These are phyloP conservation scores for Zaprionus taronus DNA, from an alignment of 1,140 invertebrate species.

Conservation along the genomic window DNA sequence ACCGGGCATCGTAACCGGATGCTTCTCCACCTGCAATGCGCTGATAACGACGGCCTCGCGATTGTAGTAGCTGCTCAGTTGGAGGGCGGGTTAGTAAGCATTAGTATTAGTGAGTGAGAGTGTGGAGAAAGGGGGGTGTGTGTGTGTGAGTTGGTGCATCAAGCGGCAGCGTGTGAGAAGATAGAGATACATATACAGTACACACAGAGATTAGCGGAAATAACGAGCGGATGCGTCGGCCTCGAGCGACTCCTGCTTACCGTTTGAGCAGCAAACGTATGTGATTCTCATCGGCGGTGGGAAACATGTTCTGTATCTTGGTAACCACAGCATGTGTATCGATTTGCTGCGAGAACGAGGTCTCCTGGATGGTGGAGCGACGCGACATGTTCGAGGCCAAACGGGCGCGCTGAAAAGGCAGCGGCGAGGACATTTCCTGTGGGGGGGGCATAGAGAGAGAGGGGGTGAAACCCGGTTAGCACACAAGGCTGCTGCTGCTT, in stretches of 20 bases:
- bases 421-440: conserved; percentile 81
- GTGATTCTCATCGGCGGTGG: conserved; percentile 94
- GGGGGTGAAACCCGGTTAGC: background rate
- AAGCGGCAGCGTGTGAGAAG: conserved; percentile 72
- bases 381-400: conserved; percentile 84
- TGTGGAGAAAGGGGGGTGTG: conserved; percentile 20
- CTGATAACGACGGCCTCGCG: conserved; percentile 96
- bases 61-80: conserved; percentile 91
- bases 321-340: conserved; percentile 90
- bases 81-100: conserved; percentile 53
- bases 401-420: conserved; percentile 85
- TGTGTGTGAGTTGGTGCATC: conserved; percentile 45
- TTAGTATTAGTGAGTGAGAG: conserved; percentile 29
- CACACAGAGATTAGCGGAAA: conserved; percentile 60
- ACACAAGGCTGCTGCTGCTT: conserved; percentile 1
- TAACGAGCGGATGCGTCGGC: conserved; percentile 5
- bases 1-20: conserved; percentile 94
- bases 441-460: background rate
- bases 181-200: conserved; percentile 48
- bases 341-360: conserved; percentile 86
- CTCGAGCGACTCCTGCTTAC: conserved; percentile 86
- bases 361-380: conserved; percentile 88
- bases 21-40: conserved; percentile 96
- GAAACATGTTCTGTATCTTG: conserved; percentile 95
- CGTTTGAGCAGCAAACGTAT: conserved; percentile 94